Base-by-base conservation (phyloP, 2,797 vertebrate genomes). In the Oryzias sinensis region DNA sequence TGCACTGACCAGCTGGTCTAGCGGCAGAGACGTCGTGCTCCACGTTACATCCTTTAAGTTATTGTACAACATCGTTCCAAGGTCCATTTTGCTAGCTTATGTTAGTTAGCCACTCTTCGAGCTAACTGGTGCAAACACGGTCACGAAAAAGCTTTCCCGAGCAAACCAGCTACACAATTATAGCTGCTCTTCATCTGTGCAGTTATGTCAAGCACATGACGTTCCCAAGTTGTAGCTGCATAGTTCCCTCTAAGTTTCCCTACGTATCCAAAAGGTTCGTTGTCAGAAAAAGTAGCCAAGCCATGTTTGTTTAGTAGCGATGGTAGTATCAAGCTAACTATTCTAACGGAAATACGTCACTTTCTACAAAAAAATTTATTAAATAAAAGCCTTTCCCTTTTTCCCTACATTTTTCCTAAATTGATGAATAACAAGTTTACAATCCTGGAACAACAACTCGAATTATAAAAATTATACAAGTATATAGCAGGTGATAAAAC, bases 1-100 rank as follows among this genome's bases (percentile, higher is more conserved):
- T 16, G 92, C 88, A 81, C 94, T 94, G 87, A 99, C 94, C 37
- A 99, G 91, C 74, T 94, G 91, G 86, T 99, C 96, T 76, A 98
- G 77, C 1, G 94, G 94, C 42, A 97, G 79, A 45, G 95, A 90
- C 81, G 93, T 93, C 53, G 91, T 85, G 87, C 96, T 98, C 97
- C 97, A 98, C 77, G 95, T 93, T 65, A 97, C 92, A 81, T 97
- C 95, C 93, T 96, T 95, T 77, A 96, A 90, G 80, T 91, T 94
- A 88, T 93, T 94, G 86, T 93, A 94, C 88, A 92, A 88, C 86
- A 94, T 92, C 68, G 92, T 91, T 82, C 92, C 93, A 76, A 93
- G 92, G 84, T 97, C 95, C 97, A 98, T 97, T 76, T 87, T 90
- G 87, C 44, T 87, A 86, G 82, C 87, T 83, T 48, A 20, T 56